Percentiles rank a stretch among this genome's conserved stretches.
phyloP scores from a whole-genome alignment of 2,113 vertebrate genomes.

The Scartelaos histophorus region DNA sequence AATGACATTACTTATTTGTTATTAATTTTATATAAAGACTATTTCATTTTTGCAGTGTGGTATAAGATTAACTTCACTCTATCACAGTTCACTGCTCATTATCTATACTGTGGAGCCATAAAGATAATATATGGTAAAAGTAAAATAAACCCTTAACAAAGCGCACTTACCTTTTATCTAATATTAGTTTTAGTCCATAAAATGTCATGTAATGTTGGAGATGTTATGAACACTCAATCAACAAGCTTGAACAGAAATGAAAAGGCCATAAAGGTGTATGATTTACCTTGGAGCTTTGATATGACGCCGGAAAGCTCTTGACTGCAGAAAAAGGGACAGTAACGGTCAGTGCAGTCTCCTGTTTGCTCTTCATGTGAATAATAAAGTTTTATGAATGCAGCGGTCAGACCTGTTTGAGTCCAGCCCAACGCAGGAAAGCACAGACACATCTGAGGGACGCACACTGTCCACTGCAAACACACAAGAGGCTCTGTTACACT shows the following conservation, averaged over 20 bases:
- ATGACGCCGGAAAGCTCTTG: constrained; percentile 45
- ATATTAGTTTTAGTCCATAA: neutral
- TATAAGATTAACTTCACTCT: neutral
- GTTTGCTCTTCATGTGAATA: neutral
- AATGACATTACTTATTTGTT: too few species aligned
- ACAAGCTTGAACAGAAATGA: neutral
- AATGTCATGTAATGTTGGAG: neutral
- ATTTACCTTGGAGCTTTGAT: constrained; percentile 63
- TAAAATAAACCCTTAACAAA: constrained; percentile 16
- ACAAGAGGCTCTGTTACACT: neutral
- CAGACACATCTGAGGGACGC: constrained; percentile 62
- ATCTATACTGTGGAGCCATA: constrained; percentile 37
- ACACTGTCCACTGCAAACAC: constrained; percentile 53
- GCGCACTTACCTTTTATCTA: neutral
- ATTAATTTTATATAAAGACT: too few species aligned
- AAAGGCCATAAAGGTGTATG: neutral
- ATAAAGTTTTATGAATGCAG: neutral
- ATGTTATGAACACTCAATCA: too few species aligned
- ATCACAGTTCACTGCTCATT: constrained; percentile 16
- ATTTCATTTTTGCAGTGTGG: neutral
- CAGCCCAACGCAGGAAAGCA: constrained; percentile 58
- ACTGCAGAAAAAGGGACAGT: constrained; percentile 36
- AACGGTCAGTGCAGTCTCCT: neutral
- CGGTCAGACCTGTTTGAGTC: constrained; percentile 48
- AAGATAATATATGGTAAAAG: constrained; percentile 39